A percentile compares a stretch with the other conserved stretches of the same genome.
phyloP scores from a whole-genome alignment of 23 tunicate species.

The Phallusia fumigata region DNA sequence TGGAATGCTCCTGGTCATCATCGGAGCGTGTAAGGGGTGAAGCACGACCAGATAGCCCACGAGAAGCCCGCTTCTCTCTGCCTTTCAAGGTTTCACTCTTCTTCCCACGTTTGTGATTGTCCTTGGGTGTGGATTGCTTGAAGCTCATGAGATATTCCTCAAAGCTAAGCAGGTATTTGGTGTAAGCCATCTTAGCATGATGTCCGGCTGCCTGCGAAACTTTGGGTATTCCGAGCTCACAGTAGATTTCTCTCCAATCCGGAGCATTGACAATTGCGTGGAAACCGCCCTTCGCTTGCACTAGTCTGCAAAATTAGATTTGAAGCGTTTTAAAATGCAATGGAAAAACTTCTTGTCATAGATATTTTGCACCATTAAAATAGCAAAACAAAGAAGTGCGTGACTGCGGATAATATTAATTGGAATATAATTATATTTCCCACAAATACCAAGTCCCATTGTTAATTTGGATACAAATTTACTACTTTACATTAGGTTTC shows the following conservation, averaged over 20 bases:
- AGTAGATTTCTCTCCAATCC: constrained; percentile 87
- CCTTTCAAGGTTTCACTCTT: not conserved
- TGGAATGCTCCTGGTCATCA: constrained; percentile 16
- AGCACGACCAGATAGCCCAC: not conserved
- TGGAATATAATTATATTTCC: too few species aligned
- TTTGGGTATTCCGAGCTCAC: constrained; percentile 78
- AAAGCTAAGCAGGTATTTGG: constrained; percentile 68
- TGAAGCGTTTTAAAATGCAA: too few species aligned
- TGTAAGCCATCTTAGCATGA: constrained; percentile 77
- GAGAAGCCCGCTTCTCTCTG: not conserved
- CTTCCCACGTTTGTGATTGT: constrained; percentile 4
- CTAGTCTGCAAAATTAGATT: constrained; percentile 49
- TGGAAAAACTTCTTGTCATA: too few species aligned
- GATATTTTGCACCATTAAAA: too few species aligned
- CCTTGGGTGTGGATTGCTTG: constrained; percentile 9
- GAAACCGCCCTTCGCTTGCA: constrained; percentile 74
- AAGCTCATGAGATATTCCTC: constrained; percentile 77
- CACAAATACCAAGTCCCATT: too few species aligned
- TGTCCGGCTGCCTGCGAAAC: constrained; percentile 79
- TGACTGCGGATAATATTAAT: too few species aligned
- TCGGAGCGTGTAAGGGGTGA: constrained; percentile 4
- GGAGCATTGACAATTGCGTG: constrained; percentile 19
- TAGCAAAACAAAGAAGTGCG: too few species aligned
- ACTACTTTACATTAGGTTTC: too few species aligned
- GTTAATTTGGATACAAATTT: too few species aligned